phyloP scores from a whole-genome alignment of 1,140 invertebrate species.

The Coptotermes formosanus region DNA sequence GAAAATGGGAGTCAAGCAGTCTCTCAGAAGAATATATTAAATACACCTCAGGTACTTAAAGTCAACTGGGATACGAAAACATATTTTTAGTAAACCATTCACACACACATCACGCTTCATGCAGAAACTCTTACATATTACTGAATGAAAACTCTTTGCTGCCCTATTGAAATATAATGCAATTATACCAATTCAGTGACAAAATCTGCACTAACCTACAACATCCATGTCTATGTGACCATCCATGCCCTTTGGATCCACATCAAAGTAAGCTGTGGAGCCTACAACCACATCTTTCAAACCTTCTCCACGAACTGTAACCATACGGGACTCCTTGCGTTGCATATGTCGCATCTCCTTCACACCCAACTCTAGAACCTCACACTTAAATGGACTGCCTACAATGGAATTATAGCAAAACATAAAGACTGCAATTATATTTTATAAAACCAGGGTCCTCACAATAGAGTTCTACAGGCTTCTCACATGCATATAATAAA shows the following conservation, averaged over 20 bases:
- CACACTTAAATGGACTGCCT: conserved; percentile 86
- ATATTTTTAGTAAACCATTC: too few relatives aligned
- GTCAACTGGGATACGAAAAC: too few relatives aligned
- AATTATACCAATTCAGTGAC: background rate
- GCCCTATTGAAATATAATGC: too few relatives aligned
- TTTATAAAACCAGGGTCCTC: too few relatives aligned
- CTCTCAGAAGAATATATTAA: too few relatives aligned
- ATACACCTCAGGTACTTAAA: too few relatives aligned
- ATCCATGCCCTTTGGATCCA: conserved; percentile 54
- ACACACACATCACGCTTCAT: too few relatives aligned
- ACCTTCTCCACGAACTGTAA: conserved; percentile 51
- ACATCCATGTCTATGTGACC: conserved; percentile 40
- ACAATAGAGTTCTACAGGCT: too few relatives aligned
- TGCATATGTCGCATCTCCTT: conserved; percentile 44
- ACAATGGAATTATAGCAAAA: conserved; percentile 13
- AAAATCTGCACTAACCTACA: conserved; percentile 31
- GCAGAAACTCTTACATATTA: too few relatives aligned
- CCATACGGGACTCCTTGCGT: conserved; percentile 41
- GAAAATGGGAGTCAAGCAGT: too few relatives aligned
- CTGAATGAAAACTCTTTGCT: too few relatives aligned
- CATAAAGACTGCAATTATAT: background rate
- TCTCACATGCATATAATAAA: too few relatives aligned
- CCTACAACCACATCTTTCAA: conserved; percentile 57
- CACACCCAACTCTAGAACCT: conserved; percentile 50
- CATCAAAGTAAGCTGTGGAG: conserved; percentile 57